These are phyloP conservation scores for Ernsta delagoae DNA, from an alignment of 2,888 invertebrate genomes.

Conservation along the genomic window DNA sequence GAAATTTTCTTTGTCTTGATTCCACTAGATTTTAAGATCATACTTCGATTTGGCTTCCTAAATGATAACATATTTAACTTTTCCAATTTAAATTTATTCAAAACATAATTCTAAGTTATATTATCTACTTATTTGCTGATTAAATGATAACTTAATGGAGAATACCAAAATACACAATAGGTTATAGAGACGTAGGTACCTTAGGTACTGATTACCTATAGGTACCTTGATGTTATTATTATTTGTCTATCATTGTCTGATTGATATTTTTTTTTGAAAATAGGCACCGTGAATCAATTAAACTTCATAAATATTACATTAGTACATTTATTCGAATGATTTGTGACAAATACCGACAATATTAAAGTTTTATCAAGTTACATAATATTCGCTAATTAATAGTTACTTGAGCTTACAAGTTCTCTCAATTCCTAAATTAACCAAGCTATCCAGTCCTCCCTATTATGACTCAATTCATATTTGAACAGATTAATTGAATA, in stretches of 20 bases:
- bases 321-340: conserved; percentile 77
- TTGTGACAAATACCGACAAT: conserved; percentile 78
- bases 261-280: too few relatives aligned
- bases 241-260: too few relatives aligned
- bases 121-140: too few relatives aligned
- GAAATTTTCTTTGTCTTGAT: not conserved
- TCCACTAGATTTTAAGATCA: not conserved
- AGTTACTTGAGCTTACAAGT: conserved; percentile 77
- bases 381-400: conserved; percentile 43
- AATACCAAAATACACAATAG: too few relatives aligned
- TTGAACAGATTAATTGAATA: conserved; percentile 56
- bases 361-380: conserved; percentile 57
- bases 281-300: conserved; percentile 35
- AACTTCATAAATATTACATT: conserved; percentile 53
- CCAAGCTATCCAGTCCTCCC: conserved; percentile 65
- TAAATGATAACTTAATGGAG: too few relatives aligned
- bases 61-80: too few relatives aligned
- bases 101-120: too few relatives aligned
- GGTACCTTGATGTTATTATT: too few relatives aligned
- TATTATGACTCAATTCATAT: conserved; percentile 53
- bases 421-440: conserved; percentile 81
- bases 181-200: too few relatives aligned
- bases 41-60: not conserved
- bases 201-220: too few relatives aligned
- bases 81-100: too few relatives aligned